Percentiles rank a stretch among this genome's conserved stretches.
These are phyloP conservation scores for Ctena decussata DNA, from an alignment of 2,888 invertebrate genomes.

Conservation along the genomic window DNA sequence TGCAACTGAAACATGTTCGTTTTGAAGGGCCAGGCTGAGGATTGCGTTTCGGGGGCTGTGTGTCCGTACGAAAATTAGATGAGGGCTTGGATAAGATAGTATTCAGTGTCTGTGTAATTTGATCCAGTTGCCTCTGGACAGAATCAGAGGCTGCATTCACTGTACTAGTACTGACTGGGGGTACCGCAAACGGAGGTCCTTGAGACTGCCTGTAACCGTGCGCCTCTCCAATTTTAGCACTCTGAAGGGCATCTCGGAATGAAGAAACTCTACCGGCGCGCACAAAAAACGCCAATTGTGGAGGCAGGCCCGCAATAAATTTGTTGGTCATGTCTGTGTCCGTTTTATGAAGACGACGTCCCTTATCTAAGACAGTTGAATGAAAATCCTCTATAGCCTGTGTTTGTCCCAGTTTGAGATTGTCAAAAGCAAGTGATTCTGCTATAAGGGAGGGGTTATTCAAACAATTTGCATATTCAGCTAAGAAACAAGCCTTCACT, in stretches of 20 bases:
- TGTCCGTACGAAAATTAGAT: too few relatives aligned
- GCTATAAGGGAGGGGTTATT: slow-evolving; percentile 32
- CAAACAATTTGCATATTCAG: not conserved
- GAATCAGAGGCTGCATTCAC: not conserved
- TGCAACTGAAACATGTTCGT: slow-evolving; percentile 15
- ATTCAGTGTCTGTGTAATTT: not conserved
- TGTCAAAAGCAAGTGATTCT: slow-evolving; percentile 33
- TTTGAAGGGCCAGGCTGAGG: too few relatives aligned
- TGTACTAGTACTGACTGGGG: not conserved
- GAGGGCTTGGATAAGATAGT: too few relatives aligned
- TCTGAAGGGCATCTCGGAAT: slow-evolving; percentile 18
- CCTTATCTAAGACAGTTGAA: slow-evolving; percentile 37
- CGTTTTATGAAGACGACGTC: slow-evolving; percentile 23
- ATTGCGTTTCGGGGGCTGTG: too few relatives aligned
- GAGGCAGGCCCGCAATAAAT: slow-evolving; percentile 24
- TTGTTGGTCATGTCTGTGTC: slow-evolving; percentile 27
- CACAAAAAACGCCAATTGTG: slow-evolving; percentile 43
- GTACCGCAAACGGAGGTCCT: not conserved
- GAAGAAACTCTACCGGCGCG: slow-evolving; percentile 25
- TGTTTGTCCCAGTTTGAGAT: not conserved
- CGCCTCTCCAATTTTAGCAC: slow-evolving; percentile 46
- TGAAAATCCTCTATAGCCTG: slow-evolving; percentile 49
- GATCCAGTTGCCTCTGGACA: not conserved
- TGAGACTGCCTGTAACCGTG: slow-evolving; percentile 20
- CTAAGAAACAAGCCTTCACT: not conserved